These are phyloP conservation scores for Augochlorella aurata DNA, from an alignment of 2,888 invertebrate species.

Conservation along the genomic window DNA sequence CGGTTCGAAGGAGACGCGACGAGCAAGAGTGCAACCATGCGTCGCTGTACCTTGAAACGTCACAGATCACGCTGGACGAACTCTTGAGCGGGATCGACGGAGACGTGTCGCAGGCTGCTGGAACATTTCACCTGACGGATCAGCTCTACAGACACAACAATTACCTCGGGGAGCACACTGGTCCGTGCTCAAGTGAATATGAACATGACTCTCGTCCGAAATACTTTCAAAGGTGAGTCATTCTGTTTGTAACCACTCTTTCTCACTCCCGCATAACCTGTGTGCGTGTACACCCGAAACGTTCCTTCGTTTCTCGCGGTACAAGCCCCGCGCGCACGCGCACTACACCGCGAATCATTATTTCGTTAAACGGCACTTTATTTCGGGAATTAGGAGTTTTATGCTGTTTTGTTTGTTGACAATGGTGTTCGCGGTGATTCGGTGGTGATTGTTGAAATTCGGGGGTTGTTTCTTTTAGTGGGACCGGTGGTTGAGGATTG, in stretches of 20 bases:
- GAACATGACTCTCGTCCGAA: slow-evolving; percentile 81
- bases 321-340: slow-evolving; percentile 2
- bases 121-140: slow-evolving; percentile 58
- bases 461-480: background rate
- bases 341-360: background rate
- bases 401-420: background rate
- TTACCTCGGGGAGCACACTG: slow-evolving; percentile 59
- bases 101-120: slow-evolving; percentile 49
- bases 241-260: background rate
- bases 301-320: slow-evolving; percentile 33
- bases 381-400: background rate
- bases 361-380: background rate
- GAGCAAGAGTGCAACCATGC: slow-evolving; percentile 53
- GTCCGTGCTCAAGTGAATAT: slow-evolving; percentile 75
- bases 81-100: slow-evolving; percentile 52
- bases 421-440: too few relatives aligned
- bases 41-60: slow-evolving; percentile 62
- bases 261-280: slow-evolving; percentile 1
- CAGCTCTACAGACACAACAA: slow-evolving; percentile 55
- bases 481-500: background rate
- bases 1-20: slow-evolving; percentile 40
- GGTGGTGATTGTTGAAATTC: background rate
- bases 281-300: background rate
- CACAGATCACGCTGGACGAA: slow-evolving; percentile 64
- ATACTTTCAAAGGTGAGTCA: slow-evolving; percentile 78